Evolutionary conservation across 2,113 vertebrate species (phyloP).

Genomic region (Seriola aureovittata): DNA sequence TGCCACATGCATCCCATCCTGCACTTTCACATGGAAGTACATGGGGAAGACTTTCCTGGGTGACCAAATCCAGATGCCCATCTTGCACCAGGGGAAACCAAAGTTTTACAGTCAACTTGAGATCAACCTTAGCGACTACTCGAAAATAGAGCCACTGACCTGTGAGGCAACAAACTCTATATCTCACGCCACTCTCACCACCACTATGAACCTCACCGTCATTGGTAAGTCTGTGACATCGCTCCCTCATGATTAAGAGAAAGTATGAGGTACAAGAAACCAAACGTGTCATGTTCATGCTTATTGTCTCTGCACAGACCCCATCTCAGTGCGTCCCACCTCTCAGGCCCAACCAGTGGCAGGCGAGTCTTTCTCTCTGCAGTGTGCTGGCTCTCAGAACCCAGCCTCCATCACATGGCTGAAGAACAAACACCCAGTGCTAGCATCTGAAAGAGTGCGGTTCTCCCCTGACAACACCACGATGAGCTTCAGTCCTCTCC

Average conservation of each 20-base stretch:
- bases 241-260: not conserved
- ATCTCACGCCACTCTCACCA: not conserved
- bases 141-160: conserved; percentile 23
- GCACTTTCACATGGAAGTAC: conserved; percentile 51
- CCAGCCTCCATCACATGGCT: conserved; percentile 42
- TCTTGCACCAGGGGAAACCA: conserved; percentile 9
- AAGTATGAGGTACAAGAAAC: not conserved
- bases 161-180: conserved; percentile 36
- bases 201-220: conserved; percentile 23
- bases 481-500: too few relatives aligned
- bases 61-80: conserved; percentile 6
- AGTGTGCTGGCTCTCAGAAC: conserved; percentile 46
- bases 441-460: too few relatives aligned
- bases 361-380: conserved; percentile 29
- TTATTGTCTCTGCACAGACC: conserved; percentile 34
- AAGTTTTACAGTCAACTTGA: not conserved
- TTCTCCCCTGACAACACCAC: too few relatives aligned
- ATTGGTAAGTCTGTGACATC: conserved; percentile 22
- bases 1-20: conserved; percentile 46
- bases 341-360: conserved; percentile 14
- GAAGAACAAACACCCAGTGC: not conserved
- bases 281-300: not conserved
- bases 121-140: conserved; percentile 9
- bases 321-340: conserved; percentile 34
- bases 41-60: conserved; percentile 43